Evolutionary conservation across 92 coral and sea anemone genomes (phyloP), one percentile per base, ranked within the genome.

Genomic region (Porites lobata): DNA sequence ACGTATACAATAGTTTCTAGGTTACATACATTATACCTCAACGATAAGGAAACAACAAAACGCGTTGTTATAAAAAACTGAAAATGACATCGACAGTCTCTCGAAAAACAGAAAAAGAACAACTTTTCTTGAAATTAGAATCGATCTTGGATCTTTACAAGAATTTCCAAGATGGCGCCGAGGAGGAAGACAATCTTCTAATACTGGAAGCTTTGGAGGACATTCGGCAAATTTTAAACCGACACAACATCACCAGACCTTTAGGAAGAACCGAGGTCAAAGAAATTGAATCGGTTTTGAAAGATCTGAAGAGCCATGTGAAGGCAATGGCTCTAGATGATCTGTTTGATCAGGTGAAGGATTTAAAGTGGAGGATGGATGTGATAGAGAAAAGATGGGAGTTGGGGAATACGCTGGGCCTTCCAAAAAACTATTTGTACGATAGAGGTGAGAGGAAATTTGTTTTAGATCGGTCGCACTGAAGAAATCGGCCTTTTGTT

Each of bases 61-160:
- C 10, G 14, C 20, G 50, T 6, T 9, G 50, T 7, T 6, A 15
- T n/a, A 51, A 4, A 1, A 11, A 19, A 38, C 81, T 52, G 10
- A 80, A 15, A 14, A 79, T 65, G 72, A 22, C 72, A 32, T 4
- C 72, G 2, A 79, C 21, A 11, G 21, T n/a, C 19, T n/a, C 66
- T 38, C 71, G 1, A 63, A 56, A 4, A 56, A 68, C 11, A 19
- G 65, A 69, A 54, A 70, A 83, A 64, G 86, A 91, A 15, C 87
- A 78, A 53, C 32, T 78, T 24, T 80, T 87, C 17, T 18, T 26
- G 52, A 85, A 92, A 32, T 69, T 92, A 2, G 72, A 84, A 67
- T 82, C 86, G 9, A 78, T 88, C 62, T 14, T 92, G n/a, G 50
- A 83, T 17, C 62, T 88, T 67, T 88, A 72, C 76, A 92, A 88